Evolutionary conservation across 2,888 invertebrate species (phyloP), one percentile per base, ranked within the genome.

Genomic region (Eumerus sabulonum): DNA sequence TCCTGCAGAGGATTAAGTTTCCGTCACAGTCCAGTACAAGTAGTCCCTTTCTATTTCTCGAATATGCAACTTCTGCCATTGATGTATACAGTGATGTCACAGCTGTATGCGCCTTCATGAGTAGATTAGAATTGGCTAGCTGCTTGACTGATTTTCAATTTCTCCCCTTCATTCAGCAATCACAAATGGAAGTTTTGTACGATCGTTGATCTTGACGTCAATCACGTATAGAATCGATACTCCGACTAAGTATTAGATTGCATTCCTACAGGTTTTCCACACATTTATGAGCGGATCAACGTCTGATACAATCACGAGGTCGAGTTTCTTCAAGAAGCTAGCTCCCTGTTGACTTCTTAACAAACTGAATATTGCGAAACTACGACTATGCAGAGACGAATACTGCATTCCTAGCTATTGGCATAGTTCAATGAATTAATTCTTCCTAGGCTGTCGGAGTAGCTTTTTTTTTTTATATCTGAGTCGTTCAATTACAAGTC

Each of bases 61-160:
- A 45, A 62, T 66, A 16, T 27, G 47, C 40, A 53, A 19, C 35
- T 27, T 27, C 27, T 27, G 7, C 27, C 27, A 27, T 7, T 27
- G 27, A 27, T 4, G 7, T 27, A 27, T 27, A n/a, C 9, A 47
- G 40, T 1, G 14, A 35, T 53, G 50, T 64, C 71, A 71, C 71
- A 56, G 60, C 71, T 67, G 11, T 9, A 51, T 66, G 27, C 71
- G 51, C 56, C 71, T 67, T 2, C n/a, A 51, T 66, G 67, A 67
- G 67, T 42, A 59, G 76, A 67, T 67, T 71, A 56, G 71, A 66
- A n/a, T n/a, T n/a, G n/a, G n/a, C 76, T 71, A 59, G 45, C 53
- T 77, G 73, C 73, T 59, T 64, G 73, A 79, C 73, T 73, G 72
- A 54, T 79, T 79, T 79, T 63, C 63, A 73, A 73, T 72, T 72